A percentile compares a stretch with the other conserved stretches of the same genome.
Conservation (phyloP, 2,113 vertebrate species). For the Monopterus albus region DNA sequence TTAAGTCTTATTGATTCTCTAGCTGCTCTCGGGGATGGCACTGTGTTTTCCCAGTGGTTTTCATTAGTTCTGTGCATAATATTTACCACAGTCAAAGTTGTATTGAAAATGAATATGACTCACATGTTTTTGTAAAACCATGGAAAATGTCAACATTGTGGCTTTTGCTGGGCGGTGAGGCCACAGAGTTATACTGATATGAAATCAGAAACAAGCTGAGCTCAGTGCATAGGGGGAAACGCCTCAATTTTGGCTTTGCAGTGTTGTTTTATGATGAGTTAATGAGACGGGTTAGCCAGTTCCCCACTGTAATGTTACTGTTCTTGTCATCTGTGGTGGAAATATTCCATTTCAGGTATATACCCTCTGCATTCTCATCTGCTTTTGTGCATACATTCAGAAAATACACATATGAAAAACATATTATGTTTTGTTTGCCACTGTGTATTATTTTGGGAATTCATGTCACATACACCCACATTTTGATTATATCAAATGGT, state of each 20-base stretch:
- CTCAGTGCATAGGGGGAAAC: conserved; percentile 59
- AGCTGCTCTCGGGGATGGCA: conserved; percentile 27
- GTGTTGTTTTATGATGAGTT: conserved; percentile 68
- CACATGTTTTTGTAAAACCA: conserved; percentile 56
- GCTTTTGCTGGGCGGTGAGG: conserved; percentile 26
- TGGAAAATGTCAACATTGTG: conserved; percentile 55
- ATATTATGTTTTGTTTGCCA: no score
- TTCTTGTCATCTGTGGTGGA: conserved; percentile 42
- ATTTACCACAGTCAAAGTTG: conserved; percentile 47
- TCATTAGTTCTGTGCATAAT: conserved; percentile 54
- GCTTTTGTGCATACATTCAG: background rate
- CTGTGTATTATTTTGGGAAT: background rate
- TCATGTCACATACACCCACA: conserved; percentile 3
- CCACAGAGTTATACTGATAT: conserved; percentile 54
- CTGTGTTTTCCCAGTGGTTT: conserved; percentile 56
- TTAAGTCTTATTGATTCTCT: conserved; percentile 48
- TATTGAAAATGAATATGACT: conserved; percentile 61
- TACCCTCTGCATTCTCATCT: conserved; percentile 7
- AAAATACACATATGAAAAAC: no score
- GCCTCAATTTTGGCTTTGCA: conserved; percentile 55
- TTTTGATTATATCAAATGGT: background rate
- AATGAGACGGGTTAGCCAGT: conserved; percentile 55
- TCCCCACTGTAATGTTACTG: conserved; percentile 33
- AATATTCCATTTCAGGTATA: conserved; percentile 36
- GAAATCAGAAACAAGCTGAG: conserved; percentile 52